Conservation (phyloP, 2,113 vertebrate genomes). For the Otis tarda region DNA sequence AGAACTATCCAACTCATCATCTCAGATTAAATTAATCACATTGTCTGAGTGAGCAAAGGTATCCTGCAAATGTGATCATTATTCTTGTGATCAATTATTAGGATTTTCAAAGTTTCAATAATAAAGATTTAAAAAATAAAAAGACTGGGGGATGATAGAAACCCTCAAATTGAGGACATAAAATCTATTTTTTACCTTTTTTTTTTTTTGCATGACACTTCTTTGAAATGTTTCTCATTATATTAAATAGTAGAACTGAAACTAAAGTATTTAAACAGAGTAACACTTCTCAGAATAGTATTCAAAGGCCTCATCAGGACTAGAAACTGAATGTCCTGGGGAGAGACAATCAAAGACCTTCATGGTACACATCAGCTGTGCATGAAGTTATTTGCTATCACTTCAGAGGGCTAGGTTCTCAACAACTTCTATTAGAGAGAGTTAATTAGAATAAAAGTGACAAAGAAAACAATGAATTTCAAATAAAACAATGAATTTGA, state of each 20-base stretch:
- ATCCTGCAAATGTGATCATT: not conserved
- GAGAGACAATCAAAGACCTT: not conserved
- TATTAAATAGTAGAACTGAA: not conserved
- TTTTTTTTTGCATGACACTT: not conserved
- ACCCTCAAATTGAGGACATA: not conserved
- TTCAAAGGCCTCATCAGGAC: not conserved
- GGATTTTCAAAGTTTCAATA: not conserved
- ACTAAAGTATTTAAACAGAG: not conserved
- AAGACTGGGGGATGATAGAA: not conserved
- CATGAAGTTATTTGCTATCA: not conserved
- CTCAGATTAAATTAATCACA: not conserved
- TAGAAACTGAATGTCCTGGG: not conserved
- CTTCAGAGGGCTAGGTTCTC: not conserved
- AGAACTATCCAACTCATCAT: not conserved
- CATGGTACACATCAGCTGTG: not conserved
- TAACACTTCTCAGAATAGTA: not conserved
- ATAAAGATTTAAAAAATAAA: not conserved
- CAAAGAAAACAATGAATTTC: not conserved
- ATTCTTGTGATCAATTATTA: not conserved
- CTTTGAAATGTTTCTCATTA: not conserved
- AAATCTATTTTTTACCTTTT: not conserved
- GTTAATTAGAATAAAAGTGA: not conserved
- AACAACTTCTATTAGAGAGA: not conserved
- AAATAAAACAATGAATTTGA: not conserved
- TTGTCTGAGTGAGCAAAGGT: not conserved